These are phyloP conservation scores for Piprites chloris DNA, from an alignment of 2,113 vertebrate genomes.

Conservation along the genomic window DNA sequence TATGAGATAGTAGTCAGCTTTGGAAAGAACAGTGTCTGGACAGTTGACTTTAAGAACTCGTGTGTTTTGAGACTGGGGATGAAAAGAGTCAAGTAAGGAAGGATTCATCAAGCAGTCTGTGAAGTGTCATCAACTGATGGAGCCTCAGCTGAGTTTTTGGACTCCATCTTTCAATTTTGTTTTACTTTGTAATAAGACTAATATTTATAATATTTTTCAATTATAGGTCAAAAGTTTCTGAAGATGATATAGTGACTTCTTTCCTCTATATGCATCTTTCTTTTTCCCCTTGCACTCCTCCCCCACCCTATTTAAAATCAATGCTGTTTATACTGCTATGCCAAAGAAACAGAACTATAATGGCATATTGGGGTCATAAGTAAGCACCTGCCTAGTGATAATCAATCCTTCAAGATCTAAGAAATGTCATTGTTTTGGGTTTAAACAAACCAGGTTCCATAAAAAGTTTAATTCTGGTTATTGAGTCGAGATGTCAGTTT, in stretches of 20 bases:
- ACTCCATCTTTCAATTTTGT: neutral
- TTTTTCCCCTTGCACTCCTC: neutral
- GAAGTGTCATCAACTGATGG: neutral
- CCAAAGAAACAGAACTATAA: neutral
- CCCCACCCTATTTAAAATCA: neutral
- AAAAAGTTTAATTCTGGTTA: neutral
- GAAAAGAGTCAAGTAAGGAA: neutral
- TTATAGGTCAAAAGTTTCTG: neutral
- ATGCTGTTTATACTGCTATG: neutral
- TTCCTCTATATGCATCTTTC: neutral
- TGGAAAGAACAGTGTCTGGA: neutral
- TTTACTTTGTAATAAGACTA: neutral
- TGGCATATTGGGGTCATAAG: neutral
- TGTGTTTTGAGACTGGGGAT: neutral
- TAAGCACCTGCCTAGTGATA: neutral
- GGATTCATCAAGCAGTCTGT: neutral
- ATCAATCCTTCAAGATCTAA: neutral
- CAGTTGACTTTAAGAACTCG: neutral
- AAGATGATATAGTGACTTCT: neutral
- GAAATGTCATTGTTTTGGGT: neutral
- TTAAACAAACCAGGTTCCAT: neutral
- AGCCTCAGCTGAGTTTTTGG: neutral
- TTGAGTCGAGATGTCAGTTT: neutral
- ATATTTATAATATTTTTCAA: neutral
- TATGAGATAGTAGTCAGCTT: neutral